These are phyloP conservation scores for mouse (Mus musculus) DNA, from an alignment of 2,113 vertebrate genomes.

Conservation along the genomic window GRCm39 chr9:9527001-9527500, in stretches of 20 bases:
- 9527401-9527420: not conserved
- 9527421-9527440: slow-evolving; percentile 30
- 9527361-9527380: not conserved
- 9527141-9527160: not conserved
- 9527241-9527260: not conserved
- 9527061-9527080: not conserved
- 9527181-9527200: not conserved
- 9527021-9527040: not conserved
- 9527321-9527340: not conserved
- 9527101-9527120: not conserved
- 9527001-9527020: not conserved
- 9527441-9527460: slow-evolving; percentile 9
- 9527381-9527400: not conserved
- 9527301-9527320: not conserved
- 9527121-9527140: not conserved
- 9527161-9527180: not conserved
- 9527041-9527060: not conserved
- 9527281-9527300: not conserved
- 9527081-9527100: not conserved
- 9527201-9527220: not conserved
- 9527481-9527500: not conserved
- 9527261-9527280: not conserved
- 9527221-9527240: not conserved
- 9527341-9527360: not conserved
- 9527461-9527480: slow-evolving; percentile 25